Evolutionary conservation across 23 tunicate genomes (phyloP).

Genomic region (Aplidium turbinatum): DNA sequence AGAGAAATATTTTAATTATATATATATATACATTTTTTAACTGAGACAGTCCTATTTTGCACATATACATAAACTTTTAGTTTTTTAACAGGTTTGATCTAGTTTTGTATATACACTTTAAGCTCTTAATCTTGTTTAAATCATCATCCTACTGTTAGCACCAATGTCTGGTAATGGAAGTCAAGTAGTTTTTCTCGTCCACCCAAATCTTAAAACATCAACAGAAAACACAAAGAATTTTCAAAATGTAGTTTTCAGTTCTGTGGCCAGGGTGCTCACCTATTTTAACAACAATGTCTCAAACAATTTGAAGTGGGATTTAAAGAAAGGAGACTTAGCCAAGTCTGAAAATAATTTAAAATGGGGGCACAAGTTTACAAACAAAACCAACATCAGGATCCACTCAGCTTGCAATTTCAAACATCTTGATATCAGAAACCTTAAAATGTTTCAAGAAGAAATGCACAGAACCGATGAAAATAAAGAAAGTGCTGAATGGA

Average conservation of each 20-base stretch:
- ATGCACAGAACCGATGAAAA: constrained; percentile 23
- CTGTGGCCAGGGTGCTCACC: not conserved
- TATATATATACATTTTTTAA: no score
- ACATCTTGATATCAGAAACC: constrained; percentile 16
- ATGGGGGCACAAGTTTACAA: constrained; percentile 70
- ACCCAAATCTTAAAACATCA: not conserved
- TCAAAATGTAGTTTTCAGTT: not conserved
- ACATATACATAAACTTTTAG: no score
- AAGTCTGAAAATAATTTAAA: constrained; percentile 13
- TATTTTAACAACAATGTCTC: constrained; percentile 1
- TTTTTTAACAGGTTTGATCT: no score
- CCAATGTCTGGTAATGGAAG: constrained; percentile 20
- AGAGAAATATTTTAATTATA: no score
- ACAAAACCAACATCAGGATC: constrained; percentile 19
- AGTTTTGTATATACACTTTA: no score
- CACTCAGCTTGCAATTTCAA: constrained; percentile 32
- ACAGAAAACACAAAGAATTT: not conserved
- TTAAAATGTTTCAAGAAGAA: constrained; percentile 38
- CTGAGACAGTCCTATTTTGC: no score
- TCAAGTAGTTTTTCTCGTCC: constrained; percentile 45
- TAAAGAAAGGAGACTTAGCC: not conserved
- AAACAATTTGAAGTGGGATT: not conserved
- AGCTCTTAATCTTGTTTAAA: no score
- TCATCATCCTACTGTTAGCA: no score
- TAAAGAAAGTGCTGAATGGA: not conserved